Base-by-base conservation (phyloP, 2,888 invertebrate genomes). In the Embidobia sp. region DNA sequence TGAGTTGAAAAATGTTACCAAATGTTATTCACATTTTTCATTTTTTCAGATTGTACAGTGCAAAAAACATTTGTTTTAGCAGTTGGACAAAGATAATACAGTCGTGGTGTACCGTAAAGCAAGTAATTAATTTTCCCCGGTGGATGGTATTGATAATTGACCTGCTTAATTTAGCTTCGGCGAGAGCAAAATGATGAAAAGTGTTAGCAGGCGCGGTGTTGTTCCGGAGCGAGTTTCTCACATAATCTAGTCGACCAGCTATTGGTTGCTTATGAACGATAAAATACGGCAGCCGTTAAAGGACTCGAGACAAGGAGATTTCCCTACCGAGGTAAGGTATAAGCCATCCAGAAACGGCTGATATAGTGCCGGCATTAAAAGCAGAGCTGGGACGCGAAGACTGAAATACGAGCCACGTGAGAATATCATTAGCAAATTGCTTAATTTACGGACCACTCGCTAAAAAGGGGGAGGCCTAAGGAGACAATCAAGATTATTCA, bases 341-440 rank as follows among this genome's bases (percentile, higher is more conserved):
- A 76, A 73, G 74, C 69, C 70, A 76, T 78, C 78, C 70, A 80
- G 84, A 76, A 81, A 84, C 82, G 83, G 75, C 82, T 83, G 85
- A 86, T 85, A 83, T 85, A 84, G 85, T 82, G 82, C 83, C 81
- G 84, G 79, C 84, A 86, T 85, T 86, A 86, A 87, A 85, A 82
- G 81, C 83, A 82, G 81, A 82, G 81, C 82, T 79, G 81, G 83
- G 82, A 85, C 85, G 80, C 80, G 81, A 80, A 81, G 80, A 82
- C 82, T 86, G 82, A 88, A 87, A 86, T 86, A 87, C 85, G 87
- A 87, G 84, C 85, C 85, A 86, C 84, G 85, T 86, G 86, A 87
- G 87, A 88, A 87, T 89, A 88, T 89, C 88, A 86, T 89, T 88
- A 89, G 86, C 84, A 88, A 88, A 89, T 88, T 88, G 86, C 88